phyloP scores from a whole-genome alignment of 1,140 invertebrate genomes.

The Scylla paramamosain region DNA sequence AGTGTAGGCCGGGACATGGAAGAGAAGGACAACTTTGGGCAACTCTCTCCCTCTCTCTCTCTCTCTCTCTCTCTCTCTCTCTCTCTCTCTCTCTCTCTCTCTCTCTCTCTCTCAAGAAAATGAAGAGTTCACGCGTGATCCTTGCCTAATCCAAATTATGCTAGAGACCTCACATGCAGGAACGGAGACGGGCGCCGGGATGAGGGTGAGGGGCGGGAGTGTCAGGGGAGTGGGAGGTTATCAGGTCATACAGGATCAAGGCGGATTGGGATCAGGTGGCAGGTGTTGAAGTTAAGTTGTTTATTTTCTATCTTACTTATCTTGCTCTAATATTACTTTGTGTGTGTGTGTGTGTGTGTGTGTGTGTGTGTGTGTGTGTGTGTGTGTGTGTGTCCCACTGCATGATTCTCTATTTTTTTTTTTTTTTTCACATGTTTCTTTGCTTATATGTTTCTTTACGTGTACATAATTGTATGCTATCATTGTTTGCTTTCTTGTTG shows the following conservation, averaged over 20 bases:
- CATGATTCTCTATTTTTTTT: too few relatives aligned
- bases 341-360: background rate
- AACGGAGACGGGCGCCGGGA: background rate
- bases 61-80: slow-evolving; percentile 20
- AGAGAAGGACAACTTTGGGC: too few relatives aligned
- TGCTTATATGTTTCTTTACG: too few relatives aligned
- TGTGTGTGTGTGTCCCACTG: background rate
- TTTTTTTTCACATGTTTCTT: too few relatives aligned
- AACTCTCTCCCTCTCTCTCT: background rate
- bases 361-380: background rate
- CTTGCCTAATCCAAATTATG: too few relatives aligned
- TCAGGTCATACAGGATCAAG: background rate
- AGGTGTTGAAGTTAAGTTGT: background rate
- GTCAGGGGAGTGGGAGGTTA: background rate
- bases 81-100: background rate
- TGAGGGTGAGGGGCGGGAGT: background rate
- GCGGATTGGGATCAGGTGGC: background rate
- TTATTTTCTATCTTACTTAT: background rate
- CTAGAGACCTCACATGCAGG: background rate
- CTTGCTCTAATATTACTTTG: too few relatives aligned
- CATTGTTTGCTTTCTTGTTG: too few relatives aligned
- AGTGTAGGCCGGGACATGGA: background rate
- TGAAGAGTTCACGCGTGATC: too few relatives aligned
- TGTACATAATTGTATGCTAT: too few relatives aligned
- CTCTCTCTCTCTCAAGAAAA: too few relatives aligned